These are phyloP conservation scores for Dicrostonyx torquatus DNA, from an alignment of 2,797 vertebrate genomes.

Conservation along the genomic window DNA sequence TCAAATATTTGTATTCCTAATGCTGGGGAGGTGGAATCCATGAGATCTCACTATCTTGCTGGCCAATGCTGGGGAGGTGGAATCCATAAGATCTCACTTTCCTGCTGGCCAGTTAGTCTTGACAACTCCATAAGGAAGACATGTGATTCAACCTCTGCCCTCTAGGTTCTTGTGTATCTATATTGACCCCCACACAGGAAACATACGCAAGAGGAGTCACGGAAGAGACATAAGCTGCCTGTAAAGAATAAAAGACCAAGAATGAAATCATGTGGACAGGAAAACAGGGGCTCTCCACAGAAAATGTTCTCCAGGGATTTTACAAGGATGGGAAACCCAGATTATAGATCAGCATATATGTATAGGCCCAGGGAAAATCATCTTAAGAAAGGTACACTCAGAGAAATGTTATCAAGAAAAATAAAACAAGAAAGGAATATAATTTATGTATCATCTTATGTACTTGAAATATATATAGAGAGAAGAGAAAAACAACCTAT, in stretches of 20 bases:
- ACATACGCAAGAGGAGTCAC: background rate
- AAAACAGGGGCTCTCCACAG: background rate
- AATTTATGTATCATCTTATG: background rate
- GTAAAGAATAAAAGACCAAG: background rate
- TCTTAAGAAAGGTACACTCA: background rate
- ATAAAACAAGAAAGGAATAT: background rate
- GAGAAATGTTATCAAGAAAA: background rate
- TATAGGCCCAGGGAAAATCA: background rate
- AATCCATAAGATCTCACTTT: background rate
- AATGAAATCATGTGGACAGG: background rate
- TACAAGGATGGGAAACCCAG: background rate
- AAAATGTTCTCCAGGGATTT: background rate
- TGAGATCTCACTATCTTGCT: background rate
- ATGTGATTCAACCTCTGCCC: background rate
- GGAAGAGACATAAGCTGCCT: background rate
- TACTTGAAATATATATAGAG: background rate
- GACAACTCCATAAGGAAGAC: background rate
- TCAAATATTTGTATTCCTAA: background rate
- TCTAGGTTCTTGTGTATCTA: background rate
- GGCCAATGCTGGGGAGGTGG: background rate
- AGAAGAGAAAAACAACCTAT: background rate
- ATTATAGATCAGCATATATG: background rate
- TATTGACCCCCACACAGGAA: background rate
- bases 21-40: background rate
- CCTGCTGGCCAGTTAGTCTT: background rate